Evolutionary conservation across 2,113 vertebrate species (phyloP).

Genomic region (Lagopus muta): DNA sequence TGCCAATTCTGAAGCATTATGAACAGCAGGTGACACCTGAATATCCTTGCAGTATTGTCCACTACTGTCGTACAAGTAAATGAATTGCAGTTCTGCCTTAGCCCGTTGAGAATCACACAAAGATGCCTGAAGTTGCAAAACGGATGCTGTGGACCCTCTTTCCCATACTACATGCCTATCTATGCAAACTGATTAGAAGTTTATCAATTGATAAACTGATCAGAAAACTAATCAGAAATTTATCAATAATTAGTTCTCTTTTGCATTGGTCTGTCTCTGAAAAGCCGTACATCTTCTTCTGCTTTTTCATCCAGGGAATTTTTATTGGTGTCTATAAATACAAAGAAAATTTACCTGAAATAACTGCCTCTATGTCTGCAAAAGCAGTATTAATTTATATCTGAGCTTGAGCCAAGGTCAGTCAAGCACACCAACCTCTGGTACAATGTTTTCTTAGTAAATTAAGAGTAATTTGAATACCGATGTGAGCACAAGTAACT

Average conservation of each 20-base stretch:
- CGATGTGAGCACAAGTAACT: not conserved
- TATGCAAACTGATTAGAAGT: not conserved
- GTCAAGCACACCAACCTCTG: not conserved
- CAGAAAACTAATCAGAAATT: not conserved
- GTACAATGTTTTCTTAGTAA: not conserved
- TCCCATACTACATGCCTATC: not conserved
- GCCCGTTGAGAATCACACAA: not conserved
- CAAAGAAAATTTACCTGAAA: not conserved
- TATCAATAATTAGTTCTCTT: not conserved
- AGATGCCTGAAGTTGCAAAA: not conserved
- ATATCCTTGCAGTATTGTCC: not conserved
- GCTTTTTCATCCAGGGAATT: not conserved
- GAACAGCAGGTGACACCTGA: not conserved
- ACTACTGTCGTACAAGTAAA: not conserved
- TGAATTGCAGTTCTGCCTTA: not conserved
- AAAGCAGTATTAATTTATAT: not conserved
- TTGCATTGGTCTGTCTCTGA: no score
- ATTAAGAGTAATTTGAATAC: not conserved
- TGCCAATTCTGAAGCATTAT: rapidly evolving
- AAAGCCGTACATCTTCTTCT: not conserved
- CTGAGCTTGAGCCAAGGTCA: not conserved
- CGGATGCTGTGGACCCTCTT: not conserved
- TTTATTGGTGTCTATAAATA: not conserved
- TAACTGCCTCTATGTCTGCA: not conserved
- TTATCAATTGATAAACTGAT: no score